These are phyloP conservation scores for Pseudorhiza aurosa DNA, from an alignment of 30 jellyfish, hydroid and myxozoan genomes.

Conservation along the genomic window DNA sequence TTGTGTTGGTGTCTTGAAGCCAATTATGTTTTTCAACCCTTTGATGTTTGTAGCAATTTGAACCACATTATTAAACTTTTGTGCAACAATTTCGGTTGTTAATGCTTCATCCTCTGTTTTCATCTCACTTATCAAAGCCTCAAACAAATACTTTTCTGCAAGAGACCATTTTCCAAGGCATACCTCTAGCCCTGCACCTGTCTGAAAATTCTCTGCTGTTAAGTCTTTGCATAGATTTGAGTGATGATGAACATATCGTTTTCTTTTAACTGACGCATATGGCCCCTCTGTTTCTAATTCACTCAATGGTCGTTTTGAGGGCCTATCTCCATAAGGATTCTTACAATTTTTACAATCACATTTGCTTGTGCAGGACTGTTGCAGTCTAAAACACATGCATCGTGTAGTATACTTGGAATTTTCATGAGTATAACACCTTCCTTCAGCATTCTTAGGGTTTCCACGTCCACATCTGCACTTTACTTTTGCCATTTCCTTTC, in stretches of 20 bases:
- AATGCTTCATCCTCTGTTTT: constrained; percentile 86
- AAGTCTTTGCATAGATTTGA: constrained; percentile 59
- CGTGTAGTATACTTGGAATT: constrained; percentile 85
- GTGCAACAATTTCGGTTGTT: constrained; percentile 86
- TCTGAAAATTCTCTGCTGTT: constrained; percentile 65
- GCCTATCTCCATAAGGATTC: constrained; percentile 88
- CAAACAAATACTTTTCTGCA: constrained; percentile 85
- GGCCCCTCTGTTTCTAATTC: background rate
- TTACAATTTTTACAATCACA: constrained; percentile 89
- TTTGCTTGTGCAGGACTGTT: constrained; percentile 73
- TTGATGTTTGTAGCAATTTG: constrained; percentile 71
- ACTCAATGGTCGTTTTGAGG: constrained; percentile 39
- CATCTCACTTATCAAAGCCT: constrained; percentile 88
- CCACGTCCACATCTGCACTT: constrained; percentile 98
- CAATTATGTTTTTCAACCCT: constrained; percentile 56
- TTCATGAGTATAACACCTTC: constrained; percentile 82
- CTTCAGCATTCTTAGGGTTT: constrained; percentile 61
- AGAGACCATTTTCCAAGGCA: constrained; percentile 83
- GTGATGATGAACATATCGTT: constrained; percentile 82
- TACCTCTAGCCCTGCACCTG: constrained; percentile 84
- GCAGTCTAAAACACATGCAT: constrained; percentile 85
- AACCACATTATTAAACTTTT: constrained; percentile 75
- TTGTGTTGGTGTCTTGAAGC: constrained; percentile 78
- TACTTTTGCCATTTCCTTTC: constrained; percentile 28
- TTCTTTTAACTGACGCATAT: constrained; percentile 52